phyloP scores from a whole-genome alignment of 1,140 invertebrate species.

The Colletes latitarsis region DNA sequence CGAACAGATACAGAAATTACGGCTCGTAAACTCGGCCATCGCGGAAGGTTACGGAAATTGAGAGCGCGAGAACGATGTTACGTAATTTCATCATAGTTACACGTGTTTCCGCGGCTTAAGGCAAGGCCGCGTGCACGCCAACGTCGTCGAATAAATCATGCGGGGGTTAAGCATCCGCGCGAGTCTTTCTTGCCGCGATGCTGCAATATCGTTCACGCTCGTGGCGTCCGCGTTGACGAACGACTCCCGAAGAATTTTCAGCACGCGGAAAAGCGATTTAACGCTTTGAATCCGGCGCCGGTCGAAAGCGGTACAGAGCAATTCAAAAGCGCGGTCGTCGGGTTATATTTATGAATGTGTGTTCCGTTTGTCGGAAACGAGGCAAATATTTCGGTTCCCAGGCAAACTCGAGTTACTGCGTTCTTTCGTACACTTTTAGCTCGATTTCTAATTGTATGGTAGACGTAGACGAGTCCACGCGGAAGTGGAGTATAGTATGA shows the following conservation, averaged over 20 bases:
- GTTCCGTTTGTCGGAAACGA: no score
- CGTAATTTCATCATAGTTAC: constrained; percentile 58
- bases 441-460: no score
- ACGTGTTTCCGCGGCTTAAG: constrained; percentile 45
- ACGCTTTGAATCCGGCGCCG: no score
- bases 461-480: no score
- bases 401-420: no score
- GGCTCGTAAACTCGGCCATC: constrained; percentile 49
- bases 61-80: constrained; percentile 41
- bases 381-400: no score
- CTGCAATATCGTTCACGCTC: not conserved
- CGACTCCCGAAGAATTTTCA: not conserved
- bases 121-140: constrained; percentile 23
- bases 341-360: no score
- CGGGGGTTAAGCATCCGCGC: constrained; percentile 10
- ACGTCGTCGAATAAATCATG: constrained; percentile 53
- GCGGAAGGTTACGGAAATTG: constrained; percentile 56
- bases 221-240: not conserved
- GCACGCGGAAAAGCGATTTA: not conserved
- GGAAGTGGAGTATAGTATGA: no score
- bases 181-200: constrained; percentile 11
- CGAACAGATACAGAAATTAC: constrained; percentile 55
- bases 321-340: no score
- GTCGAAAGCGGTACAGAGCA: no score
- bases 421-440: no score